phyloP scores from a whole-genome alignment of 1,140 invertebrate genomes.

The Zaprionus camerounensis region DNA sequence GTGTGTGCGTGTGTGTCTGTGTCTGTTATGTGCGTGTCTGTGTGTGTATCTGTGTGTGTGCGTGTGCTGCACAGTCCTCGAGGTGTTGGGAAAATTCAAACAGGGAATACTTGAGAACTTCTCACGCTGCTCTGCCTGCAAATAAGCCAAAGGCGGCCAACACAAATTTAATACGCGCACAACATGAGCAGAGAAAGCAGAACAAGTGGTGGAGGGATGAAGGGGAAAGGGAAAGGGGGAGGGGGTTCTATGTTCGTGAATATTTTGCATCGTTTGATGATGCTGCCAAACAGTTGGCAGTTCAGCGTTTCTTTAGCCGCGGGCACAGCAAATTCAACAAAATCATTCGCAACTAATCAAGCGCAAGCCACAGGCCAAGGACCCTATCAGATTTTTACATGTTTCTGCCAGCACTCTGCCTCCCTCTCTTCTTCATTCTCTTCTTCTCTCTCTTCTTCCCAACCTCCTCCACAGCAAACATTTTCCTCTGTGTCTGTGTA shows the following conservation, averaged over 20 bases:
- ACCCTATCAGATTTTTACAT: constrained; percentile 15
- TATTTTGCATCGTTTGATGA: constrained; percentile 56
- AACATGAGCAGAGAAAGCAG: background rate
- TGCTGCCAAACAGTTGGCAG: constrained; percentile 33
- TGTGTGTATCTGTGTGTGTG: constrained; percentile 9
- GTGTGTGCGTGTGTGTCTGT: constrained; percentile 24
- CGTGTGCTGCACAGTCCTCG: constrained; percentile 53
- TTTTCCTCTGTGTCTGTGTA: background rate
- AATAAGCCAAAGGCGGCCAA: constrained; percentile 71
- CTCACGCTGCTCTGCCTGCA: constrained; percentile 52
- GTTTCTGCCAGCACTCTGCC: no score
- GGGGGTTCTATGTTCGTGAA: constrained; percentile 33
- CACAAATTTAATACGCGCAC: background rate
- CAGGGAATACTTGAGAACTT: constrained; percentile 56
- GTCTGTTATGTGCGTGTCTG: constrained; percentile 16
- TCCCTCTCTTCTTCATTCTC: no score
- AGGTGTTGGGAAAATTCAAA: constrained; percentile 67
- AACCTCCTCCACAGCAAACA: no score
- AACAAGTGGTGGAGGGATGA: background rate
- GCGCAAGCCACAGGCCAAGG: constrained; percentile 27
- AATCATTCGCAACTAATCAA: constrained; percentile 74
- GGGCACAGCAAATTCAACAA: constrained; percentile 24
- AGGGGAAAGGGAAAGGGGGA: background rate
- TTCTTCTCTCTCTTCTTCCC: no score
- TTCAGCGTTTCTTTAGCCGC: background rate